Evolutionary conservation across 2,888 invertebrate species (phyloP), one percentile per base, ranked within the genome.

Genomic region (Microctonus brassicae): DNA sequence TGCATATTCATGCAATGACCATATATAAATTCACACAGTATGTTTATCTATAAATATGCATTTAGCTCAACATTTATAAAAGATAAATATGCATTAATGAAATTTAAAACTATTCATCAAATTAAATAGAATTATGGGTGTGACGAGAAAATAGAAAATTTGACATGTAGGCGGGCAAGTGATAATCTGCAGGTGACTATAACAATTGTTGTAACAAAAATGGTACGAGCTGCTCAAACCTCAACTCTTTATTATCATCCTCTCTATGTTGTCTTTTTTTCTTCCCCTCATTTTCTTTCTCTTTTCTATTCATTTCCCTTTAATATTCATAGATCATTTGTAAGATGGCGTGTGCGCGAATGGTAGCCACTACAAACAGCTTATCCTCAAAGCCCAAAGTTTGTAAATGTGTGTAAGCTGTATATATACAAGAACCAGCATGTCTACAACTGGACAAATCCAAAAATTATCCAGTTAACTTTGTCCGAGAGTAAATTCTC

Each of bases 131-230:
- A 42, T 47, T 17, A 36, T 47, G 47, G 0, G 17, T 47, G 47
- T 47, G 47, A 47, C 17, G n/a, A 39, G 69, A 42, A 70, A 11
- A 29, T 39, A 33, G 22, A 52, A 57, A 55, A 36, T 47, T 53
- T 62, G 64, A 62, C 67, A 33, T 60, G 76, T 80, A 76, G 84
- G 82, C 82, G 83, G 83, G 81, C 77, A 84, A 83, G 84, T 82
- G 83, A 86, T 86, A 83, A 86, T 86, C 82, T 83, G 82, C 82
- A 80, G 81, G 82, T 83, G 82, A 82, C 83, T 80, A 78, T 80
- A 81, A 83, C 81, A 84, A 84, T 83, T 77, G 80, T 74, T 69
- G 73, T 73, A 71, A 70, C 76, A 75, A 75, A 60, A 47, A 26
- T 11, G 9, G 47, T 63, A 58, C n/a, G n/a, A n/a, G n/a, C 39